Evolutionary conservation across 2,797 vertebrate genomes (phyloP), one percentile per base, ranked within the genome.

Genomic region (Bradypus variegatus): DNA sequence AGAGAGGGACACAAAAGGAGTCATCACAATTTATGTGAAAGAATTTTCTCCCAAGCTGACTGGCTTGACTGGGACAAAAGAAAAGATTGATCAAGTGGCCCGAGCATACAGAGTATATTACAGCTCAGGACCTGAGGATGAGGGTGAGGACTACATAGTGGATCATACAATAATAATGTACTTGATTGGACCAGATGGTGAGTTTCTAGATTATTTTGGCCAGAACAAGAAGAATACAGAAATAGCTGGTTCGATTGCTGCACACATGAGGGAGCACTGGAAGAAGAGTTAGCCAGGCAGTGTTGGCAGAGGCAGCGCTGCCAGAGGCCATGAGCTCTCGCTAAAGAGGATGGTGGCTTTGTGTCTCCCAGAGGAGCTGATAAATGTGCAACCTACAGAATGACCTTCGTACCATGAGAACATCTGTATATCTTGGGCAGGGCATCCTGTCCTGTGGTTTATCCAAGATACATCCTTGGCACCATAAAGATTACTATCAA

Each of bases 161-260:
- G 41, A 45, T 45, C 41, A 45, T 45, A 45, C 41, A 45, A 45
- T 45, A 45, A 45, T 45, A 45, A 45, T 45, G 41, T 45, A 45
- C 41, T 45, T 99, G 10, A 96, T 99, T 0, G 98, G 98, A 85
- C 99, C 99, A 0, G 98, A 99, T 48, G 99, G 99, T 19, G 95
- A 97, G 31, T 99, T 99, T 2, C 70, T 98, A 72, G 98, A 99
- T 88, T 99, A 99, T 96, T 99, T 97, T 67, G 99, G 99, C 94
- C 99, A 99, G 96, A 99, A 99, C 96, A 99, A 99, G 97, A 98
- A 45, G 41, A 45, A 45, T 45, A 8, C 41, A 45, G 41, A 45
- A 45, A 45, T 45, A 45, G 41, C 41, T 45, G 41, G 41, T 5
- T 45, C 41, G 41, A 45, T 45, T 45, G 41, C 41, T 45, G 41